Evolutionary conservation across 2,797 vertebrate species (phyloP).

Genomic region (Urocyon cinereoargenteus): DNA sequence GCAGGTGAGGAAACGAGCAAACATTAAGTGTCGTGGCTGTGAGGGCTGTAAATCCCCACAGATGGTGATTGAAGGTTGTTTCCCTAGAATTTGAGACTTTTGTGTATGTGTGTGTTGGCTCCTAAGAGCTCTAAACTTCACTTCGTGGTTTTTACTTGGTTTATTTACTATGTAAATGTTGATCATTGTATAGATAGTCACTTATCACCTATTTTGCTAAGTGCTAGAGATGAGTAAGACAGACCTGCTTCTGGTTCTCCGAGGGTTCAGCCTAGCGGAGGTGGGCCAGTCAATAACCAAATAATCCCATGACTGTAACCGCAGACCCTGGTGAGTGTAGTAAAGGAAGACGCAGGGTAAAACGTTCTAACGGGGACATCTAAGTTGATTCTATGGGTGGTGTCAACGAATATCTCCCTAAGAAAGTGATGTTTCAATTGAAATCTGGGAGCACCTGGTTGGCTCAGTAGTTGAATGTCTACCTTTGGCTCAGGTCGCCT

Average conservation of each 20-base stretch:
- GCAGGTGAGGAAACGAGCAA: background rate
- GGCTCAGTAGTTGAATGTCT: too few species aligned
- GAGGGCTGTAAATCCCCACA: background rate
- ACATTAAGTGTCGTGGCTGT: background rate
- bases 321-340: background rate
- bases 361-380: background rate
- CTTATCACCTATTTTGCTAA: background rate
- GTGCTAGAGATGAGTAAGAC: background rate
- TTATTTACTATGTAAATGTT: background rate
- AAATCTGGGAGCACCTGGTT: background rate
- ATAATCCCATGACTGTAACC: background rate
- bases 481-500: too few species aligned
- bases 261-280: background rate
- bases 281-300: background rate
- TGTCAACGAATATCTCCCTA: background rate
- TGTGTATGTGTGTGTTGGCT: background rate
- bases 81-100: background rate
- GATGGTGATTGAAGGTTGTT: background rate
- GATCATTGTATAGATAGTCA: background rate
- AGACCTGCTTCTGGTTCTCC: background rate
- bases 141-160: background rate
- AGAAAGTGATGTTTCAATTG: slow-evolving; percentile 41
- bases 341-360: background rate
- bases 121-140: background rate
- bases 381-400: background rate